Conservation (phyloP, 2,113 vertebrate species). For the Maylandia zebra region DNA sequence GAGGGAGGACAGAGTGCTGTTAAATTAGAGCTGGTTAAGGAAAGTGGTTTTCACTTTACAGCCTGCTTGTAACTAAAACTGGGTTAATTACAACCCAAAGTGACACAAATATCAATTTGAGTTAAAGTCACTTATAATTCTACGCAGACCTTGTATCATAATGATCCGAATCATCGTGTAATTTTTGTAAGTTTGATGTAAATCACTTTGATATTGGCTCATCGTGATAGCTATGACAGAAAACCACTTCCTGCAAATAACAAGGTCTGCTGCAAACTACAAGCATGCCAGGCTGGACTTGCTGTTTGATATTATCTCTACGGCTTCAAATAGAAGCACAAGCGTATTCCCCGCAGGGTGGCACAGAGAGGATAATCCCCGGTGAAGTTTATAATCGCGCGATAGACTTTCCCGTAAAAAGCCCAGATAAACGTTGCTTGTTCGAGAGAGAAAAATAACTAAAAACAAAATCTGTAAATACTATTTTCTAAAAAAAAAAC, state of each 20-base stretch:
- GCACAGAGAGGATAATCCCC: not conserved
- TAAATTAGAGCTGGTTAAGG: not conserved
- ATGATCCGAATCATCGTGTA: not conserved
- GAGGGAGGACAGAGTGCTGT: not conserved
- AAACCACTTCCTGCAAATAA: not conserved
- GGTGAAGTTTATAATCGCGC: not conserved
- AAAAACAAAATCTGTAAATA: not conserved
- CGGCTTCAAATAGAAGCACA: not conserved
- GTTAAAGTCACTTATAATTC: not conserved
- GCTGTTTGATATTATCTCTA: not conserved
- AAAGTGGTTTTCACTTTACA: slow-evolving; percentile 15
- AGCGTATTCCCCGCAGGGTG: not conserved
- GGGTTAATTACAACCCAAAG: slow-evolving; percentile 21
- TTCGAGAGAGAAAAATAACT: not conserved
- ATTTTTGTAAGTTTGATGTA: not conserved
- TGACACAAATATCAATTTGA: slow-evolving; percentile 11
- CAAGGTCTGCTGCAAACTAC: not conserved
- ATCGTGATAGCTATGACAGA: not conserved
- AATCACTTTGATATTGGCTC: not conserved
- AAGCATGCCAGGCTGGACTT: not conserved
- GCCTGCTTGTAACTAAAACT: not conserved
- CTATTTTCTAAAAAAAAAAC: not conserved
- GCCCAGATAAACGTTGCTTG: not conserved
- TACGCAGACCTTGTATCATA: not conserved
- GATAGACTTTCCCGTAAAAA: not conserved